These are phyloP conservation scores for Pantherophis vulpinus DNA, from an alignment of 2,797 vertebrate genomes.

Conservation along the genomic window DNA sequence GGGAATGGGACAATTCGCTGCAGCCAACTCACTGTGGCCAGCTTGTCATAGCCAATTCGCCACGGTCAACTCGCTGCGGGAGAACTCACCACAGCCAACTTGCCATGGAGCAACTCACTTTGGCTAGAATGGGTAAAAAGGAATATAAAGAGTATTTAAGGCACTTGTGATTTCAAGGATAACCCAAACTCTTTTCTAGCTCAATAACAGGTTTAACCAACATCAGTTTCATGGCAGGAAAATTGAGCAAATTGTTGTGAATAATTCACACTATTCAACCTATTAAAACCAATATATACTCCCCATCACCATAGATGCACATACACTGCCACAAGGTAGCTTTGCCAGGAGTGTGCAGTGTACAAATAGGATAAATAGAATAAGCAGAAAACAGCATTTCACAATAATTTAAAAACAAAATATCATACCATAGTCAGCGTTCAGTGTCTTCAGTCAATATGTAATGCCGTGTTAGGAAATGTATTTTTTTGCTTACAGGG, in stretches of 20 bases:
- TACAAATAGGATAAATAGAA: neutral
- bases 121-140: neutral
- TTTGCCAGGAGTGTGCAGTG: neutral
- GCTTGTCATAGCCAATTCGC: neutral
- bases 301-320: neutral
- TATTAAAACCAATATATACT: neutral
- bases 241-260: neutral
- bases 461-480: neutral
- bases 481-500: neutral
- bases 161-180: neutral
- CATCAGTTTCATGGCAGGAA: neutral
- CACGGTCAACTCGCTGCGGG: rapidly evolving
- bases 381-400: neutral
- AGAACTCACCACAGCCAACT: neutral
- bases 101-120: neutral
- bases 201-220: neutral
- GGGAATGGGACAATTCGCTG: neutral
- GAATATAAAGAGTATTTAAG: neutral
- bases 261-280: neutral
- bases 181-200: neutral
- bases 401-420: neutral
- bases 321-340: neutral
- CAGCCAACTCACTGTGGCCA: neutral
- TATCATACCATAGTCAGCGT: neutral
- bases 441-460: neutral